Percentiles rank a stretch among this genome's conserved stretches.
Conservation (phyloP, 1,140 invertebrate species). For the Sinella curviseta region DNA sequence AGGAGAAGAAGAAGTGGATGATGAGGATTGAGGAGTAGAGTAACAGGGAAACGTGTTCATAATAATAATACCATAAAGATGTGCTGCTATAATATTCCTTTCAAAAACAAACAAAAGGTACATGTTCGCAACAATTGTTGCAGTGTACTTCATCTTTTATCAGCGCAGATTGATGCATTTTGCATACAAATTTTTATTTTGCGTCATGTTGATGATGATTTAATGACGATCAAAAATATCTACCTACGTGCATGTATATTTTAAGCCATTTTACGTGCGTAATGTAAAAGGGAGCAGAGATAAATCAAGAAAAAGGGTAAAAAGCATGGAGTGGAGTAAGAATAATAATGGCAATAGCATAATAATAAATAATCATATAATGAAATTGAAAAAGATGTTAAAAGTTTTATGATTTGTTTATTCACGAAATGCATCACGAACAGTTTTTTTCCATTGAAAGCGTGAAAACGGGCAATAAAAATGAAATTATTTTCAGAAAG, state of each 20-base stretch:
- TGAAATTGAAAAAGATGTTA: too few relatives aligned
- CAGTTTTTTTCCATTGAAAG: too few relatives aligned
- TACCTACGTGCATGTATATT: not conserved
- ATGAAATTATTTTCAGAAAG: not conserved
- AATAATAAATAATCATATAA: too few relatives aligned
- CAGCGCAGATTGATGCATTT: not conserved
- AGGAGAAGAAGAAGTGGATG: not conserved
- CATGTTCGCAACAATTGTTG: not conserved
- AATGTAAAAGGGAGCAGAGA: too few relatives aligned
- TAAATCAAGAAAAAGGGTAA: too few relatives aligned
- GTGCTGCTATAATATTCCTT: not conserved
- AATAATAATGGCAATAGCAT: too few relatives aligned
- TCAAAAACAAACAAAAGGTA: not conserved
- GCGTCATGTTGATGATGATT: not conserved
- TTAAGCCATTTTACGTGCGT: too few relatives aligned
- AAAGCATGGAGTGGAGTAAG: too few relatives aligned
- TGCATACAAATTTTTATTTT: too few relatives aligned
- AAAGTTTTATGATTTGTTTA: too few relatives aligned
- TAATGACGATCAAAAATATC: not conserved
- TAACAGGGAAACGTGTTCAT: too few relatives aligned
- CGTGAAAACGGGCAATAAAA: not conserved
- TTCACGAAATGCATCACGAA: too few relatives aligned
- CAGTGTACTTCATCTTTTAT: not conserved
- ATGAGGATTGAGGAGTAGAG: not conserved
- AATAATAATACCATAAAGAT: not conserved